Conservation (phyloP, 2,113 vertebrate species). For the human region DNA sequence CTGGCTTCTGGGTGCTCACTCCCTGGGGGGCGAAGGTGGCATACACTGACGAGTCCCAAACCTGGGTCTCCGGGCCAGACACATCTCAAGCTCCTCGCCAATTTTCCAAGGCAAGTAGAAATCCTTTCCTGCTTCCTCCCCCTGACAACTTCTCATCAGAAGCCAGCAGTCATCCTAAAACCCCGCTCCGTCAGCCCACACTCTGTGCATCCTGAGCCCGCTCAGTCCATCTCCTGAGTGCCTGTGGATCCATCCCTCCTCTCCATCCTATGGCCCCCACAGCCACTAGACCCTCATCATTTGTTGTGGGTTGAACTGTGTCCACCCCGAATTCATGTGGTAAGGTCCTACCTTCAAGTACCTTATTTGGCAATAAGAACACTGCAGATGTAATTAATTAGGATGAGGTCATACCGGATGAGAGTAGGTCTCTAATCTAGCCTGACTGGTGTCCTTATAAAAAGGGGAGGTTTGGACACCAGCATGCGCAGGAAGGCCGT, state of each 20-base stretch:
- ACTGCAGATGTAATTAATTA: neutral
- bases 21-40: too few relatives aligned
- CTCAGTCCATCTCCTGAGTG: neutral
- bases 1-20: rapidly evolving
- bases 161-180: neutral
- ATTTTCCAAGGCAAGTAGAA: neutral
- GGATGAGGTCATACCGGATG: neutral
- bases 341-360: neutral
- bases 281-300: neutral
- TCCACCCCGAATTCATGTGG: neutral
- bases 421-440: neutral
- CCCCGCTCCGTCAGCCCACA: neutral
- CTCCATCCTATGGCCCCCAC: neutral
- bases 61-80: neutral
- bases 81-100: rapidly evolving
- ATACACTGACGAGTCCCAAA: neutral
- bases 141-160: neutral
- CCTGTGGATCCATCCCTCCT: neutral
- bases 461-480: neutral
- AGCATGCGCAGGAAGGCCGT: neutral
- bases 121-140: neutral
- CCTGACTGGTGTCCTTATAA: neutral
- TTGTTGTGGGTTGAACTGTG: neutral
- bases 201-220: neutral
- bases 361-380: neutral